phyloP scores from a whole-genome alignment of 2,113 vertebrate genomes.

The Tonatia bakeri region DNA sequence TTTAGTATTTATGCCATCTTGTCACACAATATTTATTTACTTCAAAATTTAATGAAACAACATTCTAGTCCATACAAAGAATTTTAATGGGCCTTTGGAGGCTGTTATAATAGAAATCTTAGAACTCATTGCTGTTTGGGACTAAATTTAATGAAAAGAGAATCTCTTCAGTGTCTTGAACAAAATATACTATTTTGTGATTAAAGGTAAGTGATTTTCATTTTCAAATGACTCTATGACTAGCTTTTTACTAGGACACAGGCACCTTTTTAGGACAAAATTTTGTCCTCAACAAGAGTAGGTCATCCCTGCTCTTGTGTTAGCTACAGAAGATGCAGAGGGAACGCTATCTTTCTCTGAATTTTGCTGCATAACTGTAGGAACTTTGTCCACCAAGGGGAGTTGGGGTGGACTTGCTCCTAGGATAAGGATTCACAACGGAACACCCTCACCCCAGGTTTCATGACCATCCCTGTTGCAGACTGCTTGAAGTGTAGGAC shows the following conservation, averaged over 20 bases:
- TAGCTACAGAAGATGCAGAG: neutral
- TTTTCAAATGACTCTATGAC: neutral
- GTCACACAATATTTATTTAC: neutral
- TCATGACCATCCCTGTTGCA: neutral
- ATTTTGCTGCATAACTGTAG: neutral
- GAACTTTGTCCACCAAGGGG: neutral
- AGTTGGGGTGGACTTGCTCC: neutral
- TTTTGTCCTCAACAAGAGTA: neutral
- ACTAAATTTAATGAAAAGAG: neutral
- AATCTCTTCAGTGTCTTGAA: neutral
- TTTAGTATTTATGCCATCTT: neutral
- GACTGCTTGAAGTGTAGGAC: neutral
- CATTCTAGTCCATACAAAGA: neutral
- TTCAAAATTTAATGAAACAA: neutral
- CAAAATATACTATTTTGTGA: neutral
- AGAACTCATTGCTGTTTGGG: neutral
- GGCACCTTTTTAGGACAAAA: neutral
- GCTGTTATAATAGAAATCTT: neutral
- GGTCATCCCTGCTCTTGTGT: neutral
- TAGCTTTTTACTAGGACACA: neutral
- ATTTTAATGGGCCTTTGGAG: neutral
- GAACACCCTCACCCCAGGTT: neutral
- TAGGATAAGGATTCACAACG: neutral
- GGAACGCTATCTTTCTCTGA: neutral
- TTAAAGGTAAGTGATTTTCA: neutral